These are phyloP conservation scores for Sturnus vulgaris DNA, from an alignment of 2,113 vertebrate species.

Conservation along the genomic window DNA sequence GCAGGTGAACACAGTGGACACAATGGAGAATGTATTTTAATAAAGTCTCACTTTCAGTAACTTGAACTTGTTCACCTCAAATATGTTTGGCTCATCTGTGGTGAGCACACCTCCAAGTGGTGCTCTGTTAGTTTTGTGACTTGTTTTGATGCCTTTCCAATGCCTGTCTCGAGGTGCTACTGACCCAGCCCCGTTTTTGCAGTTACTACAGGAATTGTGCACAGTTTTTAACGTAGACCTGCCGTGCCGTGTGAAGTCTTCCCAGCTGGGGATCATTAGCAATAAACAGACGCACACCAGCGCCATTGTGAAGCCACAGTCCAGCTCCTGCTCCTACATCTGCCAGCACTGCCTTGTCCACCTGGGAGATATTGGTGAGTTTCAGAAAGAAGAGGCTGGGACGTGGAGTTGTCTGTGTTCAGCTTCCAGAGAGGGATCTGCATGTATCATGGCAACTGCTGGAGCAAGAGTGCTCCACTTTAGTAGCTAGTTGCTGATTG, in stretches of 20 bases:
- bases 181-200: constrained; percentile 1
- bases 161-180: background rate
- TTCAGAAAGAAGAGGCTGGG: background rate
- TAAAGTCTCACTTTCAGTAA: background rate
- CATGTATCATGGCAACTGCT: background rate
- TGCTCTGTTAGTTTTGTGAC: background rate
- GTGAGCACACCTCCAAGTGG: background rate
- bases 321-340: constrained; percentile 98
- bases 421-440: background rate
- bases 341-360: constrained; percentile 99
- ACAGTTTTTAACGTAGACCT: constrained; percentile 98
- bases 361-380: constrained; percentile 97
- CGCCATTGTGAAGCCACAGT: constrained; percentile 94
- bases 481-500: background rate
- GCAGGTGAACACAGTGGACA: background rate
- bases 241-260: constrained; percentile 95
- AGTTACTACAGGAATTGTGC: constrained; percentile 97
- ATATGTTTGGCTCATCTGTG: background rate
- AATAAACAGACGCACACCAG: constrained; percentile 88
- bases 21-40: background rate
- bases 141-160: background rate
- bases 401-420: background rate
- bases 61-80: background rate
- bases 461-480: background rate
- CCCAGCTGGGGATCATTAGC: constrained; percentile 98